Conservation (phyloP, 2,888 invertebrate species). For the Sialis fuliginosa region DNA sequence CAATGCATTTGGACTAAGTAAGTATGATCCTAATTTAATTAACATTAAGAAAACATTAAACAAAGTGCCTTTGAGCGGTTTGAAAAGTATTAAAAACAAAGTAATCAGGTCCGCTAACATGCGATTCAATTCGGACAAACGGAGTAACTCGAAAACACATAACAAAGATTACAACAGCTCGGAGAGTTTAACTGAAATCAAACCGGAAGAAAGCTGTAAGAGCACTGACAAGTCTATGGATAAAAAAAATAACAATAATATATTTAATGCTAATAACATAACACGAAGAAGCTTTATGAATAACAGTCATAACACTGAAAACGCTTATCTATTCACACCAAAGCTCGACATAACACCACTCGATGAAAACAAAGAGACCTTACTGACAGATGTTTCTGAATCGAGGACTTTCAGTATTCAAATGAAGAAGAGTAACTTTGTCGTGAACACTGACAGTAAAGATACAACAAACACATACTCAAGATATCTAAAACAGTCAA, state of each 20-base stretch:
- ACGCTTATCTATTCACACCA: no score
- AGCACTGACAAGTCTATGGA: background rate
- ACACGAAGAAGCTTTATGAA: background rate
- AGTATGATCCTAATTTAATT: background rate
- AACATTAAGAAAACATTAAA: background rate
- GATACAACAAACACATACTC: no score
- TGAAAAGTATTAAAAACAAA: background rate
- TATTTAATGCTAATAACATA: background rate
- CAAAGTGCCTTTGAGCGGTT: background rate
- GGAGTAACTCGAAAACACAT: no score
- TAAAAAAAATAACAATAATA: constrained; percentile 1
- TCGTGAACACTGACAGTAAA: background rate
- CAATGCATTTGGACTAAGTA: background rate
- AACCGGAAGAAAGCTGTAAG: background rate
- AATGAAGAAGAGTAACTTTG: background rate
- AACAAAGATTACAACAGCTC: no score
- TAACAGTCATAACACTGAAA: background rate
- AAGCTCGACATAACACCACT: no score
- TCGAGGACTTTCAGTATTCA: no score
- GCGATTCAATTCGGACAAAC: no score
- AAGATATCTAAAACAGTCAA: no score
- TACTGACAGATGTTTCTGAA: no score
- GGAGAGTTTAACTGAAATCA: background rate
- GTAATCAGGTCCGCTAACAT: background rate
- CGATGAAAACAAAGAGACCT: no score